Evolutionary conservation across 2,888 invertebrate species (phyloP).

Genomic region (Cyrtodaria siliqua): DNA sequence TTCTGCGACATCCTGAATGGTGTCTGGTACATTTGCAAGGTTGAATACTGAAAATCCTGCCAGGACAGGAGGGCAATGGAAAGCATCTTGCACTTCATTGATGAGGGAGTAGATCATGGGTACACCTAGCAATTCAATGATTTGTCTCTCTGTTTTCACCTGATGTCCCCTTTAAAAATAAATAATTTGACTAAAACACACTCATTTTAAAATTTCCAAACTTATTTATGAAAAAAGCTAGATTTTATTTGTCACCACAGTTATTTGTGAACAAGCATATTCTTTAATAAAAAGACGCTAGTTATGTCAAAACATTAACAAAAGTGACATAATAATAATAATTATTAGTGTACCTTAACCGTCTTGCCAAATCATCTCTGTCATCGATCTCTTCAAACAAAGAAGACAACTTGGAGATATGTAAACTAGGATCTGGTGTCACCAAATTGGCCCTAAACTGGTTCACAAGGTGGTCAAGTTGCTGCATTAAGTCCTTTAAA

Average conservation of each 20-base stretch:
- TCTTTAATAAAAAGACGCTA: too few species aligned
- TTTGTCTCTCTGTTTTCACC: background rate
- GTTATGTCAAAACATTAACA: too few species aligned
- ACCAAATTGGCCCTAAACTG: background rate
- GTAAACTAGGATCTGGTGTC: background rate
- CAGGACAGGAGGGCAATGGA: background rate
- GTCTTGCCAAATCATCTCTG: background rate
- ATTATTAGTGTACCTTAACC: background rate
- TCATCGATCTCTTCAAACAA: background rate
- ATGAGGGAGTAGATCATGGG: background rate
- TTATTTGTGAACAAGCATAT: too few species aligned
- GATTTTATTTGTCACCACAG: background rate
- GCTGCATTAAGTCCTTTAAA: too few species aligned
- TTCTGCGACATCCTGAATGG: background rate
- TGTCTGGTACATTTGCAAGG: background rate
- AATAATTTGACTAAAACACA: background rate
- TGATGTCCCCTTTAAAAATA: background rate
- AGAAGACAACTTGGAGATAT: background rate
- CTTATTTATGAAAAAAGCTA: background rate
- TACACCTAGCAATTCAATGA: background rate
- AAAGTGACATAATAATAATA: background rate
- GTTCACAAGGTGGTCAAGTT: background rate
- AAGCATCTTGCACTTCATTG: background rate
- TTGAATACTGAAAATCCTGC: background rate
- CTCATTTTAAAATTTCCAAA: background rate